Evolutionary conservation across 2,888 invertebrate species (phyloP).

Genomic region (Pammene fasciana): DNA sequence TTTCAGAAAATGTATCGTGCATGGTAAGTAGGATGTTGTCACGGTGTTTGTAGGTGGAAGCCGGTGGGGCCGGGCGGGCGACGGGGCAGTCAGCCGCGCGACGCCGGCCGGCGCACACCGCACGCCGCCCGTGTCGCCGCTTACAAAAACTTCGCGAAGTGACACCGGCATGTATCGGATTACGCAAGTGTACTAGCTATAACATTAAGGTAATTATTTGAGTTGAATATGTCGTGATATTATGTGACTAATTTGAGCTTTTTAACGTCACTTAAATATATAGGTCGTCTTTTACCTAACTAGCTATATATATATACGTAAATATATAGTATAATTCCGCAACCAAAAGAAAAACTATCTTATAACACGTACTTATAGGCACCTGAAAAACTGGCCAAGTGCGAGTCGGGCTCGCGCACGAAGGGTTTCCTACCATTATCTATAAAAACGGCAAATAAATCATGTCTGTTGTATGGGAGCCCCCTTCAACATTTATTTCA

Average conservation of each 20-base stretch:
- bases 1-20: conserved; percentile 2
- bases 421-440: too few relatives aligned
- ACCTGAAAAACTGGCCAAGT: too few relatives aligned
- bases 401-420: too few relatives aligned
- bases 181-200: conserved; percentile 23
- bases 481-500: too few relatives aligned
- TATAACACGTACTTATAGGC: too few relatives aligned
- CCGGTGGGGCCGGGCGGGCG: conserved; percentile 49
- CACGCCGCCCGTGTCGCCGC: conserved; percentile 45
- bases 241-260: background rate
- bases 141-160: conserved; percentile 39
- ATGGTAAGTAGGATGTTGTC: conserved; percentile 23
- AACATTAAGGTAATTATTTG: conserved; percentile 31
- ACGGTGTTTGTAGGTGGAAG: conserved; percentile 39
- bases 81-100: conserved; percentile 68
- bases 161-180: conserved; percentile 38
- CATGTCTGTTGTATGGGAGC: too few relatives aligned
- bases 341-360: background rate
- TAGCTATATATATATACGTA: background rate
- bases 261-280: background rate
- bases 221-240: background rate
- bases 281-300: background rate
- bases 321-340: background rate
- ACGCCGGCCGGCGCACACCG: conserved; percentile 68
- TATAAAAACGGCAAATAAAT: too few relatives aligned